Conservation (phyloP, 2,888 invertebrate genomes). For the Trissolcus brochymenae region DNA sequence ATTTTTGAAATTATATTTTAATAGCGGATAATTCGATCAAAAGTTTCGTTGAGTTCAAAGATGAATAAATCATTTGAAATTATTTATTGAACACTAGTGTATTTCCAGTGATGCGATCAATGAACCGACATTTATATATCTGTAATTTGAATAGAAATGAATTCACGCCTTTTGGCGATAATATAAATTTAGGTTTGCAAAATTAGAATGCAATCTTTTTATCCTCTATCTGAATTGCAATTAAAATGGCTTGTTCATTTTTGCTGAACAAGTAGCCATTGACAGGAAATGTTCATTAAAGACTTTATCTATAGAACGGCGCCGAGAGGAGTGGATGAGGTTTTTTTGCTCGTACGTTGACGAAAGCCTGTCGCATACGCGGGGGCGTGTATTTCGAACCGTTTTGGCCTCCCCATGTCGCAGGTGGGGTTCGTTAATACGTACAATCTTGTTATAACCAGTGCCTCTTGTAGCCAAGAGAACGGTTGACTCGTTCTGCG, state of each 20-base stretch:
- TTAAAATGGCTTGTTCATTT: slow-evolving; percentile 16
- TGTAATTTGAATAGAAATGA: too few species aligned
- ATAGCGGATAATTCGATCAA: too few species aligned
- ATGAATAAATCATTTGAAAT: too few species aligned
- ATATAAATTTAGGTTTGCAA: too few species aligned
- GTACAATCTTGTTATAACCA: slow-evolving; percentile 58
- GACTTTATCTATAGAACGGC: slow-evolving; percentile 47
- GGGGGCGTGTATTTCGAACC: slow-evolving; percentile 52
- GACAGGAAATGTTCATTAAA: slow-evolving; percentile 44
- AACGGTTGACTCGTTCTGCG: slow-evolving; percentile 48
- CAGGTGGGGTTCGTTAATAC: slow-evolving; percentile 58
- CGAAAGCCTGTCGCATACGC: slow-evolving; percentile 38
- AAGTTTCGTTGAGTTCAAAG: too few species aligned
- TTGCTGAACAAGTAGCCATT: slow-evolving; percentile 31
- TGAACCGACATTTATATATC: too few species aligned
- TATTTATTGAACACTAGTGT: too few species aligned
- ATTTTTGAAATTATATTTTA: too few species aligned
- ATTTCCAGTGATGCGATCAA: too few species aligned
- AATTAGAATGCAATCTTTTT: too few species aligned
- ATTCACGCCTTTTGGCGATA: too few species aligned
- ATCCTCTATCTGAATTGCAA: too few species aligned
- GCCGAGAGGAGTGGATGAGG: slow-evolving; percentile 3
- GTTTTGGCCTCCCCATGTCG: slow-evolving; percentile 45
- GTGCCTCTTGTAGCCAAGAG: slow-evolving; percentile 40
- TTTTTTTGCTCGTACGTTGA: slow-evolving; percentile 45